Conservation (phyloP, 2,888 invertebrate genomes). For the Mythimna ferrago region DNA sequence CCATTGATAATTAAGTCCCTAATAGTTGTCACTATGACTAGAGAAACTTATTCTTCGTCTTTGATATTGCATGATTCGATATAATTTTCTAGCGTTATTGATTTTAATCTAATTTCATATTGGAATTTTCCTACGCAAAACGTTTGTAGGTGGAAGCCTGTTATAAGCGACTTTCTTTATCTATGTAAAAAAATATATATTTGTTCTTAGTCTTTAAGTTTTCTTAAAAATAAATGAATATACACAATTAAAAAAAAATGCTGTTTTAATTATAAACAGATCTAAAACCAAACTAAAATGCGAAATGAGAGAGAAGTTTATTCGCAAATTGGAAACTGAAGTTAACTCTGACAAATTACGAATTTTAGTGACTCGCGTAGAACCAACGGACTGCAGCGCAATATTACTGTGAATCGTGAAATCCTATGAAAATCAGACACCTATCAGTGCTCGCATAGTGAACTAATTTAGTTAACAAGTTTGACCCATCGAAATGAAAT, state of each 20-base stretch:
- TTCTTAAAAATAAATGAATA: too few species aligned
- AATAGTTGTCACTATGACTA: too few species aligned
- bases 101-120: too few species aligned
- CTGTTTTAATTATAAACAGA: neutral
- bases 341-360: constrained; percentile 36
- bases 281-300: constrained; percentile 1
- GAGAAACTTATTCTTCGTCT: too few species aligned
- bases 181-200: too few species aligned
- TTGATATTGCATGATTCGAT: too few species aligned
- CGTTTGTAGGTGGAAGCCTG: too few species aligned
- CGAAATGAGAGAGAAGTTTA: constrained; percentile 20
- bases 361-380: constrained; percentile 14
- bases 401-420: constrained; percentile 37
- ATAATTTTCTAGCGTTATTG: too few species aligned
- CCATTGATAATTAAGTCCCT: too few species aligned
- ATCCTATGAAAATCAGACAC: constrained; percentile 36
- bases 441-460: constrained; percentile 22
- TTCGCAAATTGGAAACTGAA: constrained; percentile 33
- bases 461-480: constrained; percentile 22
- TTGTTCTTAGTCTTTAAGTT: too few species aligned
- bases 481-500: neutral
- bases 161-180: too few species aligned
- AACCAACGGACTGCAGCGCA: constrained; percentile 19
- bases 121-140: too few species aligned
- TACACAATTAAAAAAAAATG: neutral